Evolutionary conservation across 2,888 invertebrate species (phyloP), one percentile per base, ranked within the genome.

Genomic region (Agrotis exclamationis): DNA sequence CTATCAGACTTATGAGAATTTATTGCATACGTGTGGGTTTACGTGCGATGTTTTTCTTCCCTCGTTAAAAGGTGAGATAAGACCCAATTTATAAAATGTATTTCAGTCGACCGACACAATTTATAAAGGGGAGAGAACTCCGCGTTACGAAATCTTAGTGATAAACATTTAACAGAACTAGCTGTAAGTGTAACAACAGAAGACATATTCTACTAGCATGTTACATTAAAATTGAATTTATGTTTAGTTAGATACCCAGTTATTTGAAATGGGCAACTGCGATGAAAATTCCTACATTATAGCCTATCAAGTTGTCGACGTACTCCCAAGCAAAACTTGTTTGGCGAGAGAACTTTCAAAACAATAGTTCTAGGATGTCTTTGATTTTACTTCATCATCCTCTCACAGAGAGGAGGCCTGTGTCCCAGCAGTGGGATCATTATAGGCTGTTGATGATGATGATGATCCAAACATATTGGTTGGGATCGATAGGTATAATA

Each of bases 1-100:
- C 63, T 45, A 79, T 62, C 69, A 63, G 70, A 56, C 80, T 75
- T 74, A 80, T 56, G 56, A 78, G 80, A 78, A 78, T 78, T 69
- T 78, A 78, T 74, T 65, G 54, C 80, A 74, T 33, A 78, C 75
- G 69, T 79, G 80, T 63, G 77, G 64, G 64, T 74, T 74, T 65
- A 64, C 62, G 47, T 58, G 13, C 53, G 60, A 51, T 63, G 54
- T 74, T 78, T 74, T 63, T 78, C 75, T 62, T 69, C 13, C 58
- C 33, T 65, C 54, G 53, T 70, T 79, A 58, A 69, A 64, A 69
- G 58, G 64, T 63, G 50, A 65, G 64, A 74, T 74, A 74, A 74
- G 50, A 44, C 62, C 28, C 54, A 65, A 70, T 79, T 65, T 58
- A 58, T 63, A 53, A 60, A 76, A 57, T 18, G 65, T 58, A 48